Conservation (phyloP, 2,113 vertebrate genomes). For the Meleagris gallopavo region DNA sequence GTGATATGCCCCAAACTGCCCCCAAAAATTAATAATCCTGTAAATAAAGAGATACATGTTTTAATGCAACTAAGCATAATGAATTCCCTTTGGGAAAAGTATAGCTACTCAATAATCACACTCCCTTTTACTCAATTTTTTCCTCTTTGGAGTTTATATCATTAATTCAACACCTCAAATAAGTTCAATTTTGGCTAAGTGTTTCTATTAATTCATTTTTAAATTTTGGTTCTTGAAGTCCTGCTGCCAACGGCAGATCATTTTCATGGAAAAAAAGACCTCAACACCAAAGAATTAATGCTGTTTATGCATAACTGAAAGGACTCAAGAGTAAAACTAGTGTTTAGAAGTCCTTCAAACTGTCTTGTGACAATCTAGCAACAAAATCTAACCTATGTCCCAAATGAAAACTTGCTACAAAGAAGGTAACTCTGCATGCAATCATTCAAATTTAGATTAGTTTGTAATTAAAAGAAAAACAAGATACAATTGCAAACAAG, state of each 20-base stretch:
- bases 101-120: background rate
- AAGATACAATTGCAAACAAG: slow-evolving; percentile 51
- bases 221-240: background rate
- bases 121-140: background rate
- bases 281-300: slow-evolving; percentile 22
- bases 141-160: background rate
- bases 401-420: background rate
- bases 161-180: background rate
- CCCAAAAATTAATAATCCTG: background rate
- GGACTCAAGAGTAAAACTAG: background rate
- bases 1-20: background rate
- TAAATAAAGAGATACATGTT: background rate
- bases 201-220: background rate
- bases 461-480: slow-evolving; percentile 51
- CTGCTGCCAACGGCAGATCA: background rate
- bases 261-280: background rate
- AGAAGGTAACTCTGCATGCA: slow-evolving; percentile 2
- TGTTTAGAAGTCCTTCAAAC: background rate
- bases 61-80: background rate
- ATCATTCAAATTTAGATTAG: slow-evolving; percentile 26
- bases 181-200: background rate
- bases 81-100: background rate
- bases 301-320: background rate
- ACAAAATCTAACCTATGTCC: slow-evolving; percentile 9
- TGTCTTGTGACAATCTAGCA: slow-evolving; percentile 1